Conservation (phyloP, 2,797 vertebrate species). For the Acropternis orthonyx region DNA sequence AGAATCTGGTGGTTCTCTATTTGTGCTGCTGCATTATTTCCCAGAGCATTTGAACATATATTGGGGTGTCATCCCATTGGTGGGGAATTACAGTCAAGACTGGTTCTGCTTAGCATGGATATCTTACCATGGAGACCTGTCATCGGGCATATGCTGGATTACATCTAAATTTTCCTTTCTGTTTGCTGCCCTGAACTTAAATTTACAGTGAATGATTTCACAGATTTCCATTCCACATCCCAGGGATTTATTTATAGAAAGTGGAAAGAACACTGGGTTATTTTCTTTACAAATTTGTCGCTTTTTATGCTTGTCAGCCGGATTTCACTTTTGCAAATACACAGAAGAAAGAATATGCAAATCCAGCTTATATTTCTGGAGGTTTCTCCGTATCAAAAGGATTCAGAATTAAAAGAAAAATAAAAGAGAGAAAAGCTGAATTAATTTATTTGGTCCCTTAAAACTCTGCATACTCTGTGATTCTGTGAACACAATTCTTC, state of each 20-base stretch:
- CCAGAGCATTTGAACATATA: not conserved
- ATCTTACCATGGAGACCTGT: not conserved
- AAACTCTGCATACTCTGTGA: not conserved
- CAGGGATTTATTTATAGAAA: not conserved
- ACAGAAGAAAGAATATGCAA: not conserved
- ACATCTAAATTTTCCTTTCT: not conserved
- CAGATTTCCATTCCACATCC: not conserved
- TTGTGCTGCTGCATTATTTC: not conserved
- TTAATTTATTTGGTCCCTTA: not conserved
- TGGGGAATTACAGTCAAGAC: not conserved
- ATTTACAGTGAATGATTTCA: not conserved
- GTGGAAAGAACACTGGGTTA: not conserved
- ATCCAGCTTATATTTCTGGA: not conserved
- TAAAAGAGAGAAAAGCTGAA: not conserved
- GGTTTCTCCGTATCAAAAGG: not conserved
- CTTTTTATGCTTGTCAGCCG: not conserved
- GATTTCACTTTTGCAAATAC: not conserved
- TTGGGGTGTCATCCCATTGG: not conserved
- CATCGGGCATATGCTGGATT: not conserved
- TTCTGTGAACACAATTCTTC: not conserved
- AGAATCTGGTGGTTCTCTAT: not conserved
- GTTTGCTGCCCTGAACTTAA: not conserved
- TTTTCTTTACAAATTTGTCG: conserved; percentile 19
- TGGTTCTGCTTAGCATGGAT: not conserved
- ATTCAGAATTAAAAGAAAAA: not conserved